Evolutionary conservation across 2,797 vertebrate genomes (phyloP).

Genomic region (Cygnus olor): DNA sequence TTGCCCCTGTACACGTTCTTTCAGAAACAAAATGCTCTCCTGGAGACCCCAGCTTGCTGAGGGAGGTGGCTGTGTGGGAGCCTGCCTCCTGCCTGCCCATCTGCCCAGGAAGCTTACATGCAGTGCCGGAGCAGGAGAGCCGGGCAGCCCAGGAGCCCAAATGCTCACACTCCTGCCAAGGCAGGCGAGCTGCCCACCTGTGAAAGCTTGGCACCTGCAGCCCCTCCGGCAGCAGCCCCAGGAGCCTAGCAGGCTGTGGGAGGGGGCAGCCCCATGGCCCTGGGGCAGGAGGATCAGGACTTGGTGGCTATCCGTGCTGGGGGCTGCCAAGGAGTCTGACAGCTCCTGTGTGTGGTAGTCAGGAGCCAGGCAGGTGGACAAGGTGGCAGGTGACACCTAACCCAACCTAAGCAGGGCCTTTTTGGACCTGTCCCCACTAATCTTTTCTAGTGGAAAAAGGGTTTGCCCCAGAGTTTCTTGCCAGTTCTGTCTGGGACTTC

Average conservation of each 20-base stretch:
- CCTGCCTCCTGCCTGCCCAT: not conserved
- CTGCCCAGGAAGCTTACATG: not conserved
- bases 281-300: accelerated
- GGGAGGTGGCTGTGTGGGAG: not conserved
- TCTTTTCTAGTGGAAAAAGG: not conserved
- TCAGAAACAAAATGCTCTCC: not conserved
- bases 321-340: not conserved
- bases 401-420: not conserved
- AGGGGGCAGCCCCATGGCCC: not conserved
- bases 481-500: not conserved
- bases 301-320: not conserved
- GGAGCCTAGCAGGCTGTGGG: not conserved
- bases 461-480: not conserved
- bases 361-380: not conserved
- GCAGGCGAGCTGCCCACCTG: not conserved
- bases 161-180: not conserved
- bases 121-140: not conserved
- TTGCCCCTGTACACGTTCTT: not conserved
- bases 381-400: not conserved
- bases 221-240: not conserved
- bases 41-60: not conserved
- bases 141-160: not conserved
- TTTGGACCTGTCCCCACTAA: not conserved
- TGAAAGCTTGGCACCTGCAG: not conserved
- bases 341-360: not conserved